Base-by-base conservation (phyloP, 2,888 invertebrate species). In the Nemapogon koenigi region DNA sequence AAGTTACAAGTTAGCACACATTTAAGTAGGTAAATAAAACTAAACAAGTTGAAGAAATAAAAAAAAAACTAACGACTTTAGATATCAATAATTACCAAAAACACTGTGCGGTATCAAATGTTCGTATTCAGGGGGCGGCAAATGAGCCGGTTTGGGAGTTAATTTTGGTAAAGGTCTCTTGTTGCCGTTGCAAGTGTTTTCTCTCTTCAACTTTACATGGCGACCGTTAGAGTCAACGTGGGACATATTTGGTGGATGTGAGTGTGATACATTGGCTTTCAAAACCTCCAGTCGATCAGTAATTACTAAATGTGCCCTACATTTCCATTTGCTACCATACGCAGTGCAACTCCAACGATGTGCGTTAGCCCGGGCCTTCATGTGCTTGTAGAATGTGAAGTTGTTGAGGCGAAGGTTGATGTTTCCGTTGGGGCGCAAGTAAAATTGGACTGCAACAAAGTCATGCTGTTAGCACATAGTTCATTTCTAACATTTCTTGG, bases 261-360 rank as follows among this genome's bases (percentile, higher is more conserved):
- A 69, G 46, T 73, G 73, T 2, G 46, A 38, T 2, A 66, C 59
- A 38, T 67, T 64, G 0, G 71, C 70, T 49, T 65, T 69, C 18
- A 75, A 51, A 2, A 75, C 67, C 49, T 69, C 64, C 1, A 72
- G 56, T 15, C 63, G 59, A 13, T 75, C 72, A 0, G 68, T 72
- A 46, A 75, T 69, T 43, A 73, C 62, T 25, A 75, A 62, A 28
- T 69, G 68, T 1, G 73, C 73, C 45, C 62, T 63, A 50, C 73
- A 75, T 36, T 70, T 72, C 63, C 63, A 63, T 42, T 70, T 71
- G 42, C 68, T 62, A 6, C 68, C 68, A 46, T 72, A 71, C 2
- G 65, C 65, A 1, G 72, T 72, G 50, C 73, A 75, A 43, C 72
- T 72, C 73, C 73, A 75, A 13, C 70, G 67, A 25, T 66, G 57